Base-by-base conservation (phyloP, 1,140 invertebrate genomes). In the Melitaea cinxia region DNA sequence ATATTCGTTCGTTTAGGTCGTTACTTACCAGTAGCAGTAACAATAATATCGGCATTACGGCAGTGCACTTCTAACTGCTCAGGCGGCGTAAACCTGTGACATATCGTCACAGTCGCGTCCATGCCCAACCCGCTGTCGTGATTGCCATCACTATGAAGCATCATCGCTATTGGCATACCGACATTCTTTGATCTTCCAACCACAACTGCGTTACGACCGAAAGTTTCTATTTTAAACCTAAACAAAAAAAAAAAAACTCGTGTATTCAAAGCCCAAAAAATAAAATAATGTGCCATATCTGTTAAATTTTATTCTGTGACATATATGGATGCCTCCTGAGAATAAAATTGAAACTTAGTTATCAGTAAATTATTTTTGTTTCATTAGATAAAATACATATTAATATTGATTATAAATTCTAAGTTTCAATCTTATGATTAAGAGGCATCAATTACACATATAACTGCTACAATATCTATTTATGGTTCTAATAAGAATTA, bases 111-210 rank as follows among this genome's bases (percentile, higher is more conserved):
- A 0, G 96, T 98, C 37, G 96, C 95, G 86, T 97, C 95, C 85
- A 96, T 90, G 6, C 93, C 95, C 57, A 93, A 85, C 0, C 81
- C 77, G 26, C 91, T 93, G 70, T 94, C 92, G 72, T 93, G 91
- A 1, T 90, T 92, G 17, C 94, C 94, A 92, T 97, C 96, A 9
- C 95, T 93, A 79, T 96, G 95, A 37, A 97, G 77, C 59, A 97
- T 88, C 85, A 97, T 93, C 10, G 96, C 95, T 64, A 97, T 96
- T 0, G 97, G 97, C 83, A 97, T 92, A 1, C 97, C 96, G 37
- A 98, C 96, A 90, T 98, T 96, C 86, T 98, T 98, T 0, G 97
- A 98, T 62, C 97, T 91, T 4, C 97, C 97, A 76, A 96, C 94
- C 0, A 98, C 94, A 0, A 98, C 96, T n/a, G 96, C 96, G 85